A percentile compares a stretch with the other conserved stretches of the same genome.
Conservation (phyloP, 2,888 invertebrate genomes). For the Xanthostigma xanthostigma region DNA sequence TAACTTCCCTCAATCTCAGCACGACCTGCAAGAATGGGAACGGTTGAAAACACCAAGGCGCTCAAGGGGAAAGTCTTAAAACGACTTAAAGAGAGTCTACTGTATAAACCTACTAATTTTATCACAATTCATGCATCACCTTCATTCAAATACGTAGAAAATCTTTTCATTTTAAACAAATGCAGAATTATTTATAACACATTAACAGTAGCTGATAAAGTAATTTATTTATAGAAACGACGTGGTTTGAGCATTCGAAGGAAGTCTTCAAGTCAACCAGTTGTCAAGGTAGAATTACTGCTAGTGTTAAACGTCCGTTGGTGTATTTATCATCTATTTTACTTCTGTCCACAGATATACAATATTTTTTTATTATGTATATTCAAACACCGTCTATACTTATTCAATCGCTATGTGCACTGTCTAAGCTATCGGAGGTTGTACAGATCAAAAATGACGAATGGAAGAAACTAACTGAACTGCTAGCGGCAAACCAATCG, state of each 20-base stretch:
- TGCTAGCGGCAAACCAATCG: too few relatives aligned
- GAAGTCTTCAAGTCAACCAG: conserved; percentile 35
- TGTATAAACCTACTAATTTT: too few relatives aligned
- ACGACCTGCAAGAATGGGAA: too few relatives aligned
- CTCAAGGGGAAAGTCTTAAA: too few relatives aligned
- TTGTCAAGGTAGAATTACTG: conserved; percentile 32
- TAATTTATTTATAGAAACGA: conserved; percentile 33
- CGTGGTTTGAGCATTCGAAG: conserved; percentile 39
- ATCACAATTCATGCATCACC: too few relatives aligned
- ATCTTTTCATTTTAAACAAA: not conserved
- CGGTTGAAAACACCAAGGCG: too few relatives aligned
- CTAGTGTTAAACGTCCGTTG: too few relatives aligned
- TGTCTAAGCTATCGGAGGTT: not conserved
- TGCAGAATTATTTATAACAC: not conserved
- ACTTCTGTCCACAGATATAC: not conserved
- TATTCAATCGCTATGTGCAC: conserved; percentile 1
- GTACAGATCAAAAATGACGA: not conserved
- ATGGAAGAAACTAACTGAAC: too few relatives aligned
- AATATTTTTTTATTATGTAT: not conserved
- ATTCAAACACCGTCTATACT: not conserved
- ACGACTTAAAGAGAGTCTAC: too few relatives aligned
- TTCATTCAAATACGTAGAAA: not conserved
- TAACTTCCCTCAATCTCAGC: too few relatives aligned
- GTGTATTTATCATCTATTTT: not conserved
- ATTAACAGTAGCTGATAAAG: not conserved